phyloP scores from a whole-genome alignment of 2,113 vertebrate genomes.

The Leuciscus idus region DNA sequence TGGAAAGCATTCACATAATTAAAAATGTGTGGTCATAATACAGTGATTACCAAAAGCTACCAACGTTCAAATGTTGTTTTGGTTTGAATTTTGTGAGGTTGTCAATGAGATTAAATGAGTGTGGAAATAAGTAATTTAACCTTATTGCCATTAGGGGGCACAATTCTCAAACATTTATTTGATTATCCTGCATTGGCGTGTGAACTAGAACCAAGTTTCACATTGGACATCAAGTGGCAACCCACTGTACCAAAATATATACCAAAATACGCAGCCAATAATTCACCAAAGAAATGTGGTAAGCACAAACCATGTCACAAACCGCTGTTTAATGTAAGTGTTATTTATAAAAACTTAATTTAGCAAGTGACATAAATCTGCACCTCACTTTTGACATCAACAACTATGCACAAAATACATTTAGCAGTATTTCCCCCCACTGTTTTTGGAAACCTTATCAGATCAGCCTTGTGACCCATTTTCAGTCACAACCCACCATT shows the following conservation, averaged over 20 bases:
- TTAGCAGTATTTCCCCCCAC: background rate
- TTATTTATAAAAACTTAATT: background rate
- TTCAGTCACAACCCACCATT: background rate
- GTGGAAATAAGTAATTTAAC: background rate
- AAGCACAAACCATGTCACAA: too few species aligned
- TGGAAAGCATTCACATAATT: background rate
- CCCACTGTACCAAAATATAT: too few species aligned
- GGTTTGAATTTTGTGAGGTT: background rate
- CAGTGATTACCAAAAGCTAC: background rate
- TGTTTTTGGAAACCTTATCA: background rate
- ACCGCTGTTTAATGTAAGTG: too few species aligned
- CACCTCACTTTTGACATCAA: background rate
- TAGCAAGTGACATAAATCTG: background rate
- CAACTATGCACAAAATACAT: background rate
- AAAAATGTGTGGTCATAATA: background rate
- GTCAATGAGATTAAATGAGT: background rate
- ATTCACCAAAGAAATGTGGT: too few species aligned
- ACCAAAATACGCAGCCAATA: too few species aligned
- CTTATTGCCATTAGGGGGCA: background rate
- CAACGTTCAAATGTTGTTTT: background rate
- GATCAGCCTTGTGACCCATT: background rate
- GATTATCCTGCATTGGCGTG: background rate
- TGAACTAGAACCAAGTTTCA: background rate
- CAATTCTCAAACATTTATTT: slow-evolving; percentile 26
- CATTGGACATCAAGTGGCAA: too few species aligned